phyloP scores from a whole-genome alignment of 2,888 invertebrate species.

The Mongoloraphidia duomilia region DNA sequence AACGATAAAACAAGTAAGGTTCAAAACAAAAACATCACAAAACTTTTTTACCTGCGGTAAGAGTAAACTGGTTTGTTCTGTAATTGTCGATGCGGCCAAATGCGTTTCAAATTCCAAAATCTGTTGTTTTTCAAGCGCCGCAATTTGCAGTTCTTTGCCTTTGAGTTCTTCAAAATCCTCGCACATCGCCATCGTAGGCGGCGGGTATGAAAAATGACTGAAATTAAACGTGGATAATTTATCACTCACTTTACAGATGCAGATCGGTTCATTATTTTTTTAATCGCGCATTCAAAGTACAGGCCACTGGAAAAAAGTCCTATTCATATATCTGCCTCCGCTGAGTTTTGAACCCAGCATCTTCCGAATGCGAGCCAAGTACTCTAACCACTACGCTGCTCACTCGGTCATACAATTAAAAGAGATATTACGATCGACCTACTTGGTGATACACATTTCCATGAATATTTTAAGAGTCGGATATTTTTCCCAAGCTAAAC shows the following conservation, averaged over 20 bases:
- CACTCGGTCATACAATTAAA: constrained; percentile 1
- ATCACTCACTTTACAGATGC: background rate
- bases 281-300: background rate
- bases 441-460: constrained; percentile 95
- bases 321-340: too few relatives aligned
- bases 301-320: too few relatives aligned
- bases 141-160: constrained; percentile 51
- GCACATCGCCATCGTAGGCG: constrained; percentile 45
- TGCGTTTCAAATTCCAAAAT: constrained; percentile 84
- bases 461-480: constrained; percentile 81
- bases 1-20: background rate
- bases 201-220: constrained; percentile 56
- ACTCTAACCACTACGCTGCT: too few relatives aligned
- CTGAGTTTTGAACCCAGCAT: too few relatives aligned
- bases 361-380: too few relatives aligned
- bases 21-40: background rate
- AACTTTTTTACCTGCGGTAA: constrained; percentile 47
- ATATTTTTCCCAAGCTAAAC: constrained; percentile 76
- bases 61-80: constrained; percentile 75
- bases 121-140: constrained; percentile 56
- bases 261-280: background rate
- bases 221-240: constrained; percentile 14
- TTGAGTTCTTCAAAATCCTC: constrained; percentile 43
- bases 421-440: constrained; percentile 21
- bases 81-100: constrained; percentile 82